Percentiles rank a stretch among this genome's conserved stretches.
These are phyloP conservation scores for Diarsia rubi DNA, from an alignment of 2,888 invertebrate genomes.

Conservation along the genomic window DNA sequence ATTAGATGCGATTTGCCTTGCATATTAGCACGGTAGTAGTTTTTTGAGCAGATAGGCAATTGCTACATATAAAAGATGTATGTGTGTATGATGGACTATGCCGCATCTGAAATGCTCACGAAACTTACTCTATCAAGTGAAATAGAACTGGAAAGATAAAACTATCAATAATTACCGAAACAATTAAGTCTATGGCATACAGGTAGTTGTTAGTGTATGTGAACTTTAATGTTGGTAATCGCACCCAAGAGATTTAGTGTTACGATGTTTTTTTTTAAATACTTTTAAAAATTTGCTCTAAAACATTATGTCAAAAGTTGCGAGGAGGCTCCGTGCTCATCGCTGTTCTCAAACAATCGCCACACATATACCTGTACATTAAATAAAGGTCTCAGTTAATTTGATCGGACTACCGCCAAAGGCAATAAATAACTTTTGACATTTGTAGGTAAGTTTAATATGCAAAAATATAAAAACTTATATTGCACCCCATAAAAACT, in stretches of 20 bases:
- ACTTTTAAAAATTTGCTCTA: too few species aligned
- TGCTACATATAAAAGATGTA: too few species aligned
- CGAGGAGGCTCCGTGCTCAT: conserved; percentile 48
- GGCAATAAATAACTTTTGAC: conserved; percentile 52
- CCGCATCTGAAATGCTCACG: too few species aligned
- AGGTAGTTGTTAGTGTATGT: too few species aligned
- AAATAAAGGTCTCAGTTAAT: conserved; percentile 53
- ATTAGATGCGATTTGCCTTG: too few species aligned
- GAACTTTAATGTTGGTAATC: too few species aligned
- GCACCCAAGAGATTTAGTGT: too few species aligned
- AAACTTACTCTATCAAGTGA: neutral
- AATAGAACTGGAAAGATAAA: neutral
- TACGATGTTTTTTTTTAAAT: too few species aligned
- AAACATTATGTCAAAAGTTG: neutral
- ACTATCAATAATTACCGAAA: neutral
- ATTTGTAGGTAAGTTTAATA: conserved; percentile 25
- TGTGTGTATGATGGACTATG: too few species aligned
- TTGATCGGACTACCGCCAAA: conserved; percentile 49
- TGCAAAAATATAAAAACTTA: conserved; percentile 28
- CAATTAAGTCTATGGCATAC: too few species aligned
- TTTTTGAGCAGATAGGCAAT: too few species aligned
- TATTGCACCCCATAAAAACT: conserved; percentile 1
- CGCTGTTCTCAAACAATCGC: conserved; percentile 60
- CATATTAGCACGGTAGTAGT: too few species aligned
- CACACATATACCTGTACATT: conserved; percentile 40